Evolutionary conservation across 2,888 invertebrate species (phyloP).

Genomic region (Volucella inflata): DNA sequence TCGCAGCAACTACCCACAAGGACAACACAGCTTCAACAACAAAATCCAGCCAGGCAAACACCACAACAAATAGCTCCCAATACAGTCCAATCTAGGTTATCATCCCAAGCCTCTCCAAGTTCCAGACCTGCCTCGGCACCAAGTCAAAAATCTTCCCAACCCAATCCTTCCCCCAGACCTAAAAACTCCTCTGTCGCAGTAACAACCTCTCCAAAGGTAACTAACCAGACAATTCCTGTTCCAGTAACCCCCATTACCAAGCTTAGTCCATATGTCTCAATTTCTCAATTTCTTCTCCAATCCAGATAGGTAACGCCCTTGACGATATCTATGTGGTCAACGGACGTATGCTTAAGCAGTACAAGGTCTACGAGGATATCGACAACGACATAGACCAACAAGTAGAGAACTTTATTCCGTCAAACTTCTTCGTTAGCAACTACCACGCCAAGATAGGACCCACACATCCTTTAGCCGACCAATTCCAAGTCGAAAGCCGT

Average conservation of each 20-base stretch:
- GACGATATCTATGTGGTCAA: constrained; percentile 79
- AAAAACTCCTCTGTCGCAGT: background rate
- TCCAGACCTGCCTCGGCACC: constrained; percentile 3
- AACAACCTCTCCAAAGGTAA: background rate
- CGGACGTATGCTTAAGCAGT: constrained; percentile 82
- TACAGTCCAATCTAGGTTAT: constrained; percentile 1
- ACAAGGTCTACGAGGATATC: constrained; percentile 82
- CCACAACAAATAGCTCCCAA: background rate
- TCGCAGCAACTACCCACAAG: constrained; percentile 3
- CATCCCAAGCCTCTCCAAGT: constrained; percentile 23
- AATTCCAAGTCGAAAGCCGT: constrained; percentile 57
- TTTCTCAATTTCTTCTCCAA: constrained; percentile 35
- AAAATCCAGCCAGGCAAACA: background rate
- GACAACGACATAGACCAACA: constrained; percentile 81
- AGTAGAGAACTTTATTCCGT: constrained; percentile 79
- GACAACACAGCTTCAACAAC: constrained; percentile 11
- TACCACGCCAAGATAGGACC: constrained; percentile 79
- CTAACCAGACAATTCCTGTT: constrained; percentile 14
- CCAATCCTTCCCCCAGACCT: constrained; percentile 12
- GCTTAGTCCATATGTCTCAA: constrained; percentile 25
- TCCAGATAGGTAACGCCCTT: constrained; percentile 42
- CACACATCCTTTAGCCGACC: constrained; percentile 70
- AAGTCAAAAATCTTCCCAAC: constrained; percentile 15
- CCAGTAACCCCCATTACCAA: constrained; percentile 23
- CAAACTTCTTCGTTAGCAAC: constrained; percentile 78